phyloP scores from a whole-genome alignment of 2,888 invertebrate species.

The Xylophagus ater region DNA sequence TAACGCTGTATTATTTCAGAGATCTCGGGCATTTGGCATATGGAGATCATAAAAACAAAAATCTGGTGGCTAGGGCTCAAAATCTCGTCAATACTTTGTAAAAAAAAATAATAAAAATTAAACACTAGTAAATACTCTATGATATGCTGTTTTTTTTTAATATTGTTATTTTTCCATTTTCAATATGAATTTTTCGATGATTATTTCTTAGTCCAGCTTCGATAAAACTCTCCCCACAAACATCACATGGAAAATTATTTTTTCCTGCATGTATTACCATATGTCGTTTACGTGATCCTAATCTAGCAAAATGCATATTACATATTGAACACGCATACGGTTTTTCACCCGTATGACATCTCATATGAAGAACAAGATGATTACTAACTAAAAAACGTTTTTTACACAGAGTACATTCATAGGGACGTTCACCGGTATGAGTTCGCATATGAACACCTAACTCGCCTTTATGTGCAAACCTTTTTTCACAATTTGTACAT shows the following conservation, averaged over 20 bases:
- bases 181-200: slow-evolving; percentile 24
- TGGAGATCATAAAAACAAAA: no score
- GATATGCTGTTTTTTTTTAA: slow-evolving; percentile 29
- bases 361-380: slow-evolving; percentile 14
- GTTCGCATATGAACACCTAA: slow-evolving; percentile 14
- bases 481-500: slow-evolving; percentile 11
- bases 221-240: slow-evolving; percentile 13
- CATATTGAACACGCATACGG: slow-evolving; percentile 13
- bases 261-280: slow-evolving; percentile 13
- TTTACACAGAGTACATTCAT: slow-evolving; percentile 12
- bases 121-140: slow-evolving; percentile 1
- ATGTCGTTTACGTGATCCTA: slow-evolving; percentile 10
- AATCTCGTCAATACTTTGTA: background rate
- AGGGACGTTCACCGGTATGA: slow-evolving; percentile 15
- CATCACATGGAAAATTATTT: slow-evolving; percentile 13
- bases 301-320: slow-evolving; percentile 8
- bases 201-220: slow-evolving; percentile 11
- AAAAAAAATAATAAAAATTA: slow-evolving; percentile 1
- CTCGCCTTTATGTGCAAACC: slow-evolving; percentile 10
- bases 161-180: slow-evolving; percentile 23
- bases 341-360: slow-evolving; percentile 15
- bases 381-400: slow-evolving; percentile 11
- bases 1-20: no score
- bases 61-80: slow-evolving; percentile 6
- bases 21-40: no score